Evolutionary conservation across 2,888 invertebrate species (phyloP).

Genomic region (Drosophila limbata): DNA sequence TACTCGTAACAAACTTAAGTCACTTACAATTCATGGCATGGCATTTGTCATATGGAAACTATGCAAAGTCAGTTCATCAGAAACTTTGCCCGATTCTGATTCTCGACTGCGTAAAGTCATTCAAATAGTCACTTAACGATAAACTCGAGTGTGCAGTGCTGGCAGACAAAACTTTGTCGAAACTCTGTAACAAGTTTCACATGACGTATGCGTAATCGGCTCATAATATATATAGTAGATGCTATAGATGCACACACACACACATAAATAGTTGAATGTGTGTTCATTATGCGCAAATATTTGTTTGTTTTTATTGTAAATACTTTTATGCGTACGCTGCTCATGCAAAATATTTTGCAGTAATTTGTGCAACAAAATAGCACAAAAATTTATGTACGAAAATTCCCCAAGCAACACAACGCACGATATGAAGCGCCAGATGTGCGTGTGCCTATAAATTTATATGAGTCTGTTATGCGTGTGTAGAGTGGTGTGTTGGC

Average conservation of each 20-base stretch:
- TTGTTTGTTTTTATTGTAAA: constrained; percentile 72
- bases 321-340: constrained; percentile 57
- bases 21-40: constrained; percentile 2
- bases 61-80: constrained; percentile 31
- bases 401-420: constrained; percentile 58
- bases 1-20: constrained; percentile 9
- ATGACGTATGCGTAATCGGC: constrained; percentile 63
- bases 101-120: constrained; percentile 28
- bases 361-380: constrained; percentile 67
- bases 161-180: constrained; percentile 34
- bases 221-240: constrained; percentile 46
- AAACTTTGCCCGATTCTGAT: constrained; percentile 26
- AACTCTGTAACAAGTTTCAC: constrained; percentile 35
- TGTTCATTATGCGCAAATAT: constrained; percentile 22
- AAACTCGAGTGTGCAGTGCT: constrained; percentile 2
- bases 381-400: constrained; percentile 69
- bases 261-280: not conserved
- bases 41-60: constrained; percentile 18
- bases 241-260: not conserved
- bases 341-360: constrained; percentile 77
- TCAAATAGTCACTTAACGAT: constrained; percentile 46
- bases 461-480: constrained; percentile 34
- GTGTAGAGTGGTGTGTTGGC: not conserved
- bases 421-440: constrained; percentile 36
- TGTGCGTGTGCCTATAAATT: constrained; percentile 72